phyloP scores from a whole-genome alignment of 1,140 invertebrate species.

The Ptiloglossa arizonensis region DNA sequence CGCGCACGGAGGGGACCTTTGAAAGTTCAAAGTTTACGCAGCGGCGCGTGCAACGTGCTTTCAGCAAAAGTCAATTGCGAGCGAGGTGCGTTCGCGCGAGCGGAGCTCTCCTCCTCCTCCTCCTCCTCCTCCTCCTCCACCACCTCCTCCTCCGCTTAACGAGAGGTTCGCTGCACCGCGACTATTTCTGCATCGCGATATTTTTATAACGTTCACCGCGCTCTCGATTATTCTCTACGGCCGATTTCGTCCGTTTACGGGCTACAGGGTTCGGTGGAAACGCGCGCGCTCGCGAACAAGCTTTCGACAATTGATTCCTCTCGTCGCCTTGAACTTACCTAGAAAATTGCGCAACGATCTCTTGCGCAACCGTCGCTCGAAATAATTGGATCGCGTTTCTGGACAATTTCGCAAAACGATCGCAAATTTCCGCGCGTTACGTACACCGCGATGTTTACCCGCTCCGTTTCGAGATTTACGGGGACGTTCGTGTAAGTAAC shows the following conservation, averaged over 20 bases:
- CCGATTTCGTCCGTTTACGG: too few species aligned
- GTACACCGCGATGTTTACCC: too few species aligned
- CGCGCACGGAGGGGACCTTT: neutral
- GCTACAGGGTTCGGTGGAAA: too few species aligned
- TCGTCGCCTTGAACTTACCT: neutral
- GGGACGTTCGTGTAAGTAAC: too few species aligned
- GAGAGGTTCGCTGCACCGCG: neutral
- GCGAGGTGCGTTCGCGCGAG: neutral
- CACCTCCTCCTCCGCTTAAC: neutral
- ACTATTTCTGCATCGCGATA: neutral
- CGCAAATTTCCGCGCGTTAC: too few species aligned
- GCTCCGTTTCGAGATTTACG: too few species aligned
- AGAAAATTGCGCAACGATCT: too few species aligned
- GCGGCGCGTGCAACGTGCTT: neutral
- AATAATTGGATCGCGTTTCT: too few species aligned
- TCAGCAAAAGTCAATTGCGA: constrained; percentile 24
- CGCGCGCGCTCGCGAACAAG: neutral
- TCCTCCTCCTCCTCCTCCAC: too few species aligned
- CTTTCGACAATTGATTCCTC: neutral
- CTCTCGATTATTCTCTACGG: constrained; percentile 19
- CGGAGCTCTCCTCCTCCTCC: too few species aligned
- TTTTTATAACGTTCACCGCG: neutral
- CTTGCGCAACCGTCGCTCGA: too few species aligned
- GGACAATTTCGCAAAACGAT: too few species aligned
- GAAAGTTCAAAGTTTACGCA: constrained; percentile 32